A percentile compares a stretch with the other conserved stretches of the same genome.
These are phyloP conservation scores for Mermis nigrescens DNA, from an alignment of 2,888 invertebrate species.

Conservation along the genomic window DNA sequence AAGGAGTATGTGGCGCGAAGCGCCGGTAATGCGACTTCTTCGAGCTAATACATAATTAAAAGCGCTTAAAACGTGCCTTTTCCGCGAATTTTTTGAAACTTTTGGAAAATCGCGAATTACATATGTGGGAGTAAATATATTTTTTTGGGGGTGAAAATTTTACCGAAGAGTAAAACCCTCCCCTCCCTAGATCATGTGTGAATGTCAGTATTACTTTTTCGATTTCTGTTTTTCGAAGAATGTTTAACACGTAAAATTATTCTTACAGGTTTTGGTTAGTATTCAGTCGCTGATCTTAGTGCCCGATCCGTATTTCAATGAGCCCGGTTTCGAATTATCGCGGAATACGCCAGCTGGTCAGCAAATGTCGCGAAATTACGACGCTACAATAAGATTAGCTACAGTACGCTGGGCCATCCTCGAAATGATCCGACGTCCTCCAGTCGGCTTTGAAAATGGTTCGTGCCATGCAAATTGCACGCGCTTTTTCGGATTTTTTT, in stretches of 20 bases:
- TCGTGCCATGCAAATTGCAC: slow-evolving; percentile 16
- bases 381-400: slow-evolving; percentile 69
- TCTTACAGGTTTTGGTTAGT: slow-evolving; percentile 34
- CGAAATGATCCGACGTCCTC: slow-evolving; percentile 70
- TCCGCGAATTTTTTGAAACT: too few species aligned
- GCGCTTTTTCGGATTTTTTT: background rate
- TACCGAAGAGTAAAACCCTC: background rate
- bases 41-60: too few species aligned
- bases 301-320: slow-evolving; percentile 37
- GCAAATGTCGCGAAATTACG: slow-evolving; percentile 75
- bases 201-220: background rate
- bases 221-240: background rate
- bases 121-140: too few species aligned
- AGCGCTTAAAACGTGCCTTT: too few species aligned
- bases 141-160: too few species aligned
- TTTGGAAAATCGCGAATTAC: too few species aligned
- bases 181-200: too few species aligned
- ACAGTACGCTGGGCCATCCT: slow-evolving; percentile 90
- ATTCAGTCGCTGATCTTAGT: slow-evolving; percentile 37
- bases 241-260: background rate
- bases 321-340: slow-evolving; percentile 37
- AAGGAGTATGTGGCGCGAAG: too few species aligned
- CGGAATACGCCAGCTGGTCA: slow-evolving; percentile 46
- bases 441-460: slow-evolving; percentile 73
- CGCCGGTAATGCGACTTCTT: too few species aligned